Conservation (phyloP, 2,797 vertebrate species). For the Sciurus carolinensis region DNA sequence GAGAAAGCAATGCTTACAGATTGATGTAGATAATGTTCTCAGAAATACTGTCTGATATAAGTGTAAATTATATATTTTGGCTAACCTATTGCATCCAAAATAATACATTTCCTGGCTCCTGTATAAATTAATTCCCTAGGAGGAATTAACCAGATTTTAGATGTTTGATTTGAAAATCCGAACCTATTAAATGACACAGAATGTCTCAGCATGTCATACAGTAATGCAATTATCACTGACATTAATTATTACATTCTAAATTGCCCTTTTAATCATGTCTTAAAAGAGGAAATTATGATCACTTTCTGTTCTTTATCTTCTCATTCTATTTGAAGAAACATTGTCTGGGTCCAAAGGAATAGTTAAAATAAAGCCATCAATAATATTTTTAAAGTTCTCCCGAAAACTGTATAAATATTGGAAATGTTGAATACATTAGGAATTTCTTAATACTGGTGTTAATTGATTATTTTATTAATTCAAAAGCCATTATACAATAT, state of each 20-base stretch:
- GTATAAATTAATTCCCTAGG: background rate
- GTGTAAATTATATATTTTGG: background rate
- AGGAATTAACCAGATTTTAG: conserved; percentile 66
- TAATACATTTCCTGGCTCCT: background rate
- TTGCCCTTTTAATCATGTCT: conserved; percentile 78
- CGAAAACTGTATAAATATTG: conserved; percentile 64
- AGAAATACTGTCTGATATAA: background rate
- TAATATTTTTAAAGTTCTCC: conserved; percentile 29
- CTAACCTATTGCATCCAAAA: background rate
- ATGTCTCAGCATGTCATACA: conserved; percentile 74
- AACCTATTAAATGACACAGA: conserved; percentile 66
- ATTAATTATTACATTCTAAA: conserved; percentile 79
- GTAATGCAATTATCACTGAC: conserved; percentile 69
- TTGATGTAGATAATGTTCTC: background rate
- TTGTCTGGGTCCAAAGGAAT: conserved; percentile 38
- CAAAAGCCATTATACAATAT: background rate
- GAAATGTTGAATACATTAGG: conserved; percentile 9
- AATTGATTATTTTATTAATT: conserved; percentile 22
- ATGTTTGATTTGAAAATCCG: conserved; percentile 63
- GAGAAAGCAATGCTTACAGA: background rate
- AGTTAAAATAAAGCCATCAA: conserved; percentile 49
- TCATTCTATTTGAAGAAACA: conserved; percentile 63
- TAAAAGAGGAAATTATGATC: conserved; percentile 73
- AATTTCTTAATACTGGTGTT: background rate
- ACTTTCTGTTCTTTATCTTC: conserved; percentile 54